Base-by-base conservation (phyloP, 2,888 invertebrate genomes). In the Torymus aiolomorphi region DNA sequence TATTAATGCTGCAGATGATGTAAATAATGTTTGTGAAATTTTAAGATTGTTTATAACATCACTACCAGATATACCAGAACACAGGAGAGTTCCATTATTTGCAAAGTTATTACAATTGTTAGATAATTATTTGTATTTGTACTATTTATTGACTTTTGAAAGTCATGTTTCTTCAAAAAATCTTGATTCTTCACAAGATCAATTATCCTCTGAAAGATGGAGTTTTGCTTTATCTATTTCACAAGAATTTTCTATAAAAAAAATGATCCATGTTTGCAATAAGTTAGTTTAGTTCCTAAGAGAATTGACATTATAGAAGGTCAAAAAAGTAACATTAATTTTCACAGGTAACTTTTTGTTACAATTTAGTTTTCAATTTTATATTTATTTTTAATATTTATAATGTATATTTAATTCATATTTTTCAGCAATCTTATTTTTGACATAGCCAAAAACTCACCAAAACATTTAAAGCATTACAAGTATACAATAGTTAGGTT, bases 1-100 rank as follows among this genome's bases (percentile, higher is more conserved):
- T 79, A 91, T 98, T 56, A 88, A 91, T 24, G 82, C 85, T 10
- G 85, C 90, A 0, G 83, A 88, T 31, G 88, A 91, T 76, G 87
- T 89, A 59, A 91, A 91, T 5, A 87, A 89, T 10, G 92, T 94
- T 0, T 92, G 94, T 54, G 93, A 94, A 1, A 94, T 97, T 16
- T 91, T 97, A 20, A 93, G 97, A 65, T 96, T 98, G 65, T 99
- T 99, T 89, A 96, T 97, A 0, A 96, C 96, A 86, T 97, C 97
- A 0, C 93, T 98, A 63, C 92, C 96, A 0, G 97, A 99, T 90
- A 96, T 99, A 16, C 98, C 99, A 0, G 96, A 96, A 85, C 99
- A 99, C 90, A 93, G 99, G 63, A 92, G 97, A 76, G 91, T 95
- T 76, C 95, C 96, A 0, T 91, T 98, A 0, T 97, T 97, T 82